These are phyloP conservation scores for Panzeria rudis DNA, from an alignment of 2,888 invertebrate species.

Conservation along the genomic window DNA sequence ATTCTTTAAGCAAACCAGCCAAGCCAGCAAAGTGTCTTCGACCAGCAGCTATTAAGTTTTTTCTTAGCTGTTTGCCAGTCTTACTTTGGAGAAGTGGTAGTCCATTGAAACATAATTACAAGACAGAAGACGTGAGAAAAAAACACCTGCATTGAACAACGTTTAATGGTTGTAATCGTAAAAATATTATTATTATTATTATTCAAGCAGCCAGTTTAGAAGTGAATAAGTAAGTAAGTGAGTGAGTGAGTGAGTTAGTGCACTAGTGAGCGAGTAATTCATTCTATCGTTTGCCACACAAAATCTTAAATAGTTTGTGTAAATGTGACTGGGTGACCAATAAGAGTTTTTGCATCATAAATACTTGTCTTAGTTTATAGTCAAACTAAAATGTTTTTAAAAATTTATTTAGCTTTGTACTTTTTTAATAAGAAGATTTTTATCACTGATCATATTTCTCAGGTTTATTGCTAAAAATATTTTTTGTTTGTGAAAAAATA, in stretches of 20 bases:
- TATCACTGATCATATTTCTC: slow-evolving; percentile 73
- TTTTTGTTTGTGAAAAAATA: neutral
- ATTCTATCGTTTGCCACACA: slow-evolving; percentile 14
- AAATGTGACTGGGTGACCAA: slow-evolving; percentile 57
- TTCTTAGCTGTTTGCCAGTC: neutral
- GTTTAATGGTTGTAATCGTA: slow-evolving; percentile 51
- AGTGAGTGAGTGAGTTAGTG: slow-evolving; percentile 21
- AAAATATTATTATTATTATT: slow-evolving; percentile 30
- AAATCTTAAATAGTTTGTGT: slow-evolving; percentile 39
- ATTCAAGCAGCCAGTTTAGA: slow-evolving; percentile 20
- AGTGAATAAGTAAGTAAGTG: neutral
- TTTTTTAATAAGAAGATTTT: slow-evolving; percentile 73
- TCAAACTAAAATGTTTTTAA: slow-evolving; percentile 35
- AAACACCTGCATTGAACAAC: slow-evolving; percentile 71
- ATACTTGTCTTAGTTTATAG: slow-evolving; percentile 43
- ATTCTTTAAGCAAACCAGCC: neutral
- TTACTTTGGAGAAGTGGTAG: slow-evolving; percentile 25
- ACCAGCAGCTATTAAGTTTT: slow-evolving; percentile 6
- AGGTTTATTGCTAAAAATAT: slow-evolving; percentile 60
- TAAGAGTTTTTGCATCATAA: slow-evolving; percentile 45
- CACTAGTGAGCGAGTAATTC: slow-evolving; percentile 31
- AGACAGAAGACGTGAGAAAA: slow-evolving; percentile 72
- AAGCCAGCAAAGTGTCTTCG: slow-evolving; percentile 37
- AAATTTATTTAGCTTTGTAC: slow-evolving; percentile 28
- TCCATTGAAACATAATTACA: slow-evolving; percentile 57